A percentile compares a stretch with the other conserved stretches of the same genome.
Evolutionary conservation across 2,113 vertebrate genomes (phyloP).

Genomic region (Pongo abelii): DNA sequence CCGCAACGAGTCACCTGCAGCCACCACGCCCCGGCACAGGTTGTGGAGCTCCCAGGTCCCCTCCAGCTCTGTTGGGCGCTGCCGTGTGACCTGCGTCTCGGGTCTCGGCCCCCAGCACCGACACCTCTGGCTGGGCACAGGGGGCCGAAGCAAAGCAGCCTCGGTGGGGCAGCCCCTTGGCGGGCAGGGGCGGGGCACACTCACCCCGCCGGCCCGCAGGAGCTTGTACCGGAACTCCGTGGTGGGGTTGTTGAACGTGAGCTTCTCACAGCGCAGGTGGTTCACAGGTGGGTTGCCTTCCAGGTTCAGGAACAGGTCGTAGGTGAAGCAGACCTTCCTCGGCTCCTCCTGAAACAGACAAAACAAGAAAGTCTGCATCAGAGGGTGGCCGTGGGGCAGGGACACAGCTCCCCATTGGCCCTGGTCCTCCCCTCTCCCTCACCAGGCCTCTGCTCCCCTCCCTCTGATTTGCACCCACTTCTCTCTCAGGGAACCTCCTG

Average conservation of each 20-base stretch:
- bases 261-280: slow-evolving; percentile 98
- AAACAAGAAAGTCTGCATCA: slow-evolving; percentile 23
- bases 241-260: slow-evolving; percentile 99
- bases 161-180: not conserved
- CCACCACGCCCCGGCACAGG: not conserved
- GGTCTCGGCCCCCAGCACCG: not conserved
- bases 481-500: not conserved
- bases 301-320: slow-evolving; percentile 98
- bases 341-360: slow-evolving; percentile 93
- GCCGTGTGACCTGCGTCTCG: not conserved
- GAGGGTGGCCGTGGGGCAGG: not conserved
- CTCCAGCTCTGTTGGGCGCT: not conserved
- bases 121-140: rapidly evolving
- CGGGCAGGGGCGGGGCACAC: slow-evolving; percentile 33
- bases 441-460: not conserved
- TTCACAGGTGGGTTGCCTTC: slow-evolving; percentile 99
- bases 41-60: not conserved
- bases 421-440: no score
- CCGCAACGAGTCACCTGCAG: not conserved
- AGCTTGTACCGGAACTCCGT: slow-evolving; percentile 98
- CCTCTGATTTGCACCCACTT: not conserved
- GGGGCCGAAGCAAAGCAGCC: not conserved
- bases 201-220: slow-evolving; percentile 97
- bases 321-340: slow-evolving; percentile 97
- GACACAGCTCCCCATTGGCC: not conserved